Conservation (phyloP, 1,140 invertebrate genomes). For the Microplitis demolitor region DNA sequence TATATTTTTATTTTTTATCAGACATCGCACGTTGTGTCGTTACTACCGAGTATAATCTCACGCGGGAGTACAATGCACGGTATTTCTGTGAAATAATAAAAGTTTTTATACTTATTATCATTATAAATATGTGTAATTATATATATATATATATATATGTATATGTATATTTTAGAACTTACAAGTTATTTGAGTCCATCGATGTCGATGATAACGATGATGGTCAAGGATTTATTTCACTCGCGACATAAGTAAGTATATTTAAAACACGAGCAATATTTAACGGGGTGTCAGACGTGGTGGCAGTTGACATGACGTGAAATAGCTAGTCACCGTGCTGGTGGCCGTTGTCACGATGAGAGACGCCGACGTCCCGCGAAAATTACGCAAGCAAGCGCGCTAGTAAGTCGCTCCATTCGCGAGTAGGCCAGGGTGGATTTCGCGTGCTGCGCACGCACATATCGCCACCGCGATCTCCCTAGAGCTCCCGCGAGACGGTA, state of each 20-base stretch:
- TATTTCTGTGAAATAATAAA: too few species aligned
- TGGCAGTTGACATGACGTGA: conserved; percentile 56
- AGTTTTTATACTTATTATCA: too few species aligned
- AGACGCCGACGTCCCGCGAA: conserved; percentile 33
- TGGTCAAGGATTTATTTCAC: not conserved
- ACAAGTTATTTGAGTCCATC: too few species aligned
- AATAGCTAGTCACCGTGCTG: conserved; percentile 32
- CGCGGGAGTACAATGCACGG: too few species aligned
- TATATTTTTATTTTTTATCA: not conserved
- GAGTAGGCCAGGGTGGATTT: conserved; percentile 9
- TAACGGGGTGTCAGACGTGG: conserved; percentile 46
- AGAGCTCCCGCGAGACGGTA: not conserved
- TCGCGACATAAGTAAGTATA: not conserved
- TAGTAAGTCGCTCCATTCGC: not conserved
- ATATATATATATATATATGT: not conserved
- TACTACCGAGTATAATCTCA: not conserved
- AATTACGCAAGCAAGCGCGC: conserved; percentile 28
- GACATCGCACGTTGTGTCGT: not conserved
- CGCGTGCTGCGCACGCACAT: conserved; percentile 31
- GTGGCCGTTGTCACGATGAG: conserved; percentile 28
- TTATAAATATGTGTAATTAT: too few species aligned
- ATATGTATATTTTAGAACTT: too few species aligned
- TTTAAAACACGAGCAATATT: not conserved
- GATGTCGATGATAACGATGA: too few species aligned
- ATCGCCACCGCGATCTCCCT: not conserved